phyloP scores from a whole-genome alignment of 2,113 vertebrate genomes.

The Laticauda laticaudata region DNA sequence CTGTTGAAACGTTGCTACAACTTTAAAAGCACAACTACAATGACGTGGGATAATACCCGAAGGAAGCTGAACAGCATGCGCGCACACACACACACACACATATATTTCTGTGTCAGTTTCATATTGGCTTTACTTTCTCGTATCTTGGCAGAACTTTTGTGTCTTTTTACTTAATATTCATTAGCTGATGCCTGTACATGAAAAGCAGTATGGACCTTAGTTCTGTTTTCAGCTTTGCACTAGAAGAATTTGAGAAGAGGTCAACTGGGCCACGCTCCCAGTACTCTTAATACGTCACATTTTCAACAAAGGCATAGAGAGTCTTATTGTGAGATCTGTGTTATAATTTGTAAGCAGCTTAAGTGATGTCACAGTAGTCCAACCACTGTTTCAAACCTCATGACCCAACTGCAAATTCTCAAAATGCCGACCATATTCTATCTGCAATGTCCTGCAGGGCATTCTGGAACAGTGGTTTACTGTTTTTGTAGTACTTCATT shows the following conservation, averaged over 20 bases:
- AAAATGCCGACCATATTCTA: background rate
- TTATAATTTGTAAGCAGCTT: background rate
- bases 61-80: too few relatives aligned
- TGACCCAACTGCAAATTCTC: background rate
- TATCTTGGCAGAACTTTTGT: background rate
- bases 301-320: background rate
- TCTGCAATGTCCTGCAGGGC: background rate
- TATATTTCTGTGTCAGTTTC: background rate
- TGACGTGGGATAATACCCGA: too few relatives aligned
- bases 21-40: too few relatives aligned
- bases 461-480: background rate
- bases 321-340: background rate
- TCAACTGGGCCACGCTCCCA: background rate
- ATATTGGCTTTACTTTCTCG: background rate
- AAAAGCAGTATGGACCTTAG: background rate
- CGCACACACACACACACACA: too few relatives aligned
- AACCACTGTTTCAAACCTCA: background rate
- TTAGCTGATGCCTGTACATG: background rate
- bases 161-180: background rate
- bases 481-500: background rate
- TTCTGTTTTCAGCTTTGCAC: background rate
- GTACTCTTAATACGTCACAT: background rate
- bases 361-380: background rate
- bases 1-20: too few relatives aligned
- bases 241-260: background rate